Percentiles rank a stretch among this genome's conserved stretches.
Evolutionary conservation across 2,888 invertebrate genomes (phyloP).

Genomic region (Mythimna pallens): DNA sequence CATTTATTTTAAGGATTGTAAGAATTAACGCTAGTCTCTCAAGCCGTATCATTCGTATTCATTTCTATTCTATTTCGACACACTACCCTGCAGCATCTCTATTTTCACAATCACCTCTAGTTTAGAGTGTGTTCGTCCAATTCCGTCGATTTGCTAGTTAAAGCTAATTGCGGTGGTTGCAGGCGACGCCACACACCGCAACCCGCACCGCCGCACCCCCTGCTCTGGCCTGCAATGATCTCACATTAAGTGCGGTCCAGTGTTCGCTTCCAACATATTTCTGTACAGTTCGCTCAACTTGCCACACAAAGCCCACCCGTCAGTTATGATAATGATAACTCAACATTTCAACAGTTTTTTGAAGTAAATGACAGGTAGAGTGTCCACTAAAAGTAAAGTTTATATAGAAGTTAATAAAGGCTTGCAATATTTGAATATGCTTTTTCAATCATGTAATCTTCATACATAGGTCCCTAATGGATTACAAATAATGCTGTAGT

Average conservation of each 20-base stretch:
- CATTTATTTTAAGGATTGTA: not conserved
- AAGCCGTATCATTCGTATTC: not conserved
- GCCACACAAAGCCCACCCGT: not conserved
- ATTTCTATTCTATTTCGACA: not conserved
- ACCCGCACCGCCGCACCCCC: not conserved
- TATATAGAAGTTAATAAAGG: not conserved
- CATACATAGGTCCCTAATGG: not conserved
- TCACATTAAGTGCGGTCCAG: conserved; percentile 18
- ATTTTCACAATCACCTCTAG: not conserved
- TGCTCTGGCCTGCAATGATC: not conserved
- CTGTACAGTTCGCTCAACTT: not conserved
- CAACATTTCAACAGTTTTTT: not conserved
- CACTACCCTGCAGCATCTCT: not conserved
- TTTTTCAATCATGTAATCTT: not conserved
- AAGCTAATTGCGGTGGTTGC: conserved; percentile 24
- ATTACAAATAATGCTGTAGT: not conserved
- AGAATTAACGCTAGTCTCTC: not conserved
- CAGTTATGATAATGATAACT: not conserved
- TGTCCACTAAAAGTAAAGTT: conserved; percentile 5
- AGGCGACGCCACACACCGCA: not conserved
- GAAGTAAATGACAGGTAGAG: not conserved
- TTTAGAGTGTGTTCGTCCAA: conserved; percentile 1
- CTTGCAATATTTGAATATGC: not conserved
- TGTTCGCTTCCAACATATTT: conserved; percentile 9
- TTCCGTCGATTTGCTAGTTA: conserved; percentile 3